These are phyloP conservation scores for Gobiocypris rarus DNA, from an alignment of 2,113 vertebrate species.

Conservation along the genomic window DNA sequence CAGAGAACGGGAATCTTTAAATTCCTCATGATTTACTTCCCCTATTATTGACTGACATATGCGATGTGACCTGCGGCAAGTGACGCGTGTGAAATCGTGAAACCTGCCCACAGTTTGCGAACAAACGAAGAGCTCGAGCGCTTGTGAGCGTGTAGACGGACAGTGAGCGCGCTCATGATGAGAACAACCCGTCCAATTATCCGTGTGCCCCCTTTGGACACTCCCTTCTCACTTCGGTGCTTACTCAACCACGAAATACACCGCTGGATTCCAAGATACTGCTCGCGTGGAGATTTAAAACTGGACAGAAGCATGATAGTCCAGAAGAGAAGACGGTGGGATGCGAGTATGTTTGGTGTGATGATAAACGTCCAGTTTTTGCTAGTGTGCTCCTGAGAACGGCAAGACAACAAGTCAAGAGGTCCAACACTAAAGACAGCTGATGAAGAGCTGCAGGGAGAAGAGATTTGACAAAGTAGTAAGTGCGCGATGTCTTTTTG, in stretches of 20 bases:
- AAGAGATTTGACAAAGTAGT: conserved; percentile 48
- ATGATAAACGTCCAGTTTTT: conserved; percentile 18
- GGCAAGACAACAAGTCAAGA: conserved; percentile 16
- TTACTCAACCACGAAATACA: conserved; percentile 48
- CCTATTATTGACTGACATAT: neutral
- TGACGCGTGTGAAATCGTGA: neutral
- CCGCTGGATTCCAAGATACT: conserved; percentile 43
- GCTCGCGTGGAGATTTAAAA: conserved; percentile 50
- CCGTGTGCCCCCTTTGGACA: conserved; percentile 38
- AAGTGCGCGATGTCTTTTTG: conserved; percentile 38
- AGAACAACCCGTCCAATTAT: conserved; percentile 39
- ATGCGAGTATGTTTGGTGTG: conserved; percentile 10
- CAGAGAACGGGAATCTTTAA: neutral
- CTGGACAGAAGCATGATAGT: conserved; percentile 18
- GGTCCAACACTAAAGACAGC: conserved; percentile 20
- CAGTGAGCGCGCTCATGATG: conserved; percentile 2
- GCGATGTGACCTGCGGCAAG: neutral
- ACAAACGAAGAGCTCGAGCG: neutral
- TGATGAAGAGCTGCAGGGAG: conserved; percentile 53
- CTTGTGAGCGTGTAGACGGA: neutral
- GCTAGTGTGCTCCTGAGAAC: conserved; percentile 18
- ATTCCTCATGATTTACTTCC: neutral
- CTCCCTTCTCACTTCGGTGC: conserved; percentile 46
- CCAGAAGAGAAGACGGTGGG: conserved; percentile 29
- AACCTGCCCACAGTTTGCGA: neutral